A percentile compares a stretch with the other conserved stretches of the same genome.
Conservation (phyloP, 1,140 invertebrate genomes). For the Scaptomyza montana region DNA sequence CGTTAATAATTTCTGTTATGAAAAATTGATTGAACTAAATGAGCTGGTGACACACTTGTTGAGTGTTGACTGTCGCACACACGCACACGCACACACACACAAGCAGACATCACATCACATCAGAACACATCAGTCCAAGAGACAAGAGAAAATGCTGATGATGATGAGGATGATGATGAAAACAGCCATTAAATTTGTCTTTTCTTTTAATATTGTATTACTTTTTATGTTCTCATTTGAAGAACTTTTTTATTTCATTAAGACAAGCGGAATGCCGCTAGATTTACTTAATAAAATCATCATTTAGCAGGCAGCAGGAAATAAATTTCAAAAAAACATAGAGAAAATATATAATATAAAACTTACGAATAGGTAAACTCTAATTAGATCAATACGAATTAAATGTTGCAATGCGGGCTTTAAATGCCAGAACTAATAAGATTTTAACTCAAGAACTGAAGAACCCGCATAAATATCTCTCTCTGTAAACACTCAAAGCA, state of each 20-base stretch:
- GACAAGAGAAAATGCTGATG: neutral
- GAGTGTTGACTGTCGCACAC: conserved; percentile 52
- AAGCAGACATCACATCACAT: neutral
- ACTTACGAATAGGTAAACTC: neutral
- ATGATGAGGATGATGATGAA: conserved; percentile 55
- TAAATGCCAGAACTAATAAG: neutral
- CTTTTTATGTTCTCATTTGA: conserved; percentile 38
- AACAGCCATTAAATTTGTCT: conserved; percentile 65
- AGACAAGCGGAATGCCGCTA: conserved; percentile 40
- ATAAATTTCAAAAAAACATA: conserved; percentile 53
- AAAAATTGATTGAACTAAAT: conserved; percentile 81
- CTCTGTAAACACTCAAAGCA: conserved; percentile 19
- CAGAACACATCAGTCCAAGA: neutral
- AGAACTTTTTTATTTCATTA: conserved; percentile 64
- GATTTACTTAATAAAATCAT: conserved; percentile 72
- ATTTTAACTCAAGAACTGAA: neutral
- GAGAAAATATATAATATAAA: conserved; percentile 18
- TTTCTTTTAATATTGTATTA: conserved; percentile 25
- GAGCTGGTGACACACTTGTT: conserved; percentile 81
- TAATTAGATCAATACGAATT: conserved; percentile 27
- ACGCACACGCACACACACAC: conserved; percentile 18
- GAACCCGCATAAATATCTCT: conserved; percentile 46
- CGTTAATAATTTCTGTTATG: conserved; percentile 80
- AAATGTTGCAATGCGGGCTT: neutral
- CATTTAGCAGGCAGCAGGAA: conserved; percentile 57